Conservation (phyloP, 2,888 invertebrate genomes). For the Beris chalybata region DNA sequence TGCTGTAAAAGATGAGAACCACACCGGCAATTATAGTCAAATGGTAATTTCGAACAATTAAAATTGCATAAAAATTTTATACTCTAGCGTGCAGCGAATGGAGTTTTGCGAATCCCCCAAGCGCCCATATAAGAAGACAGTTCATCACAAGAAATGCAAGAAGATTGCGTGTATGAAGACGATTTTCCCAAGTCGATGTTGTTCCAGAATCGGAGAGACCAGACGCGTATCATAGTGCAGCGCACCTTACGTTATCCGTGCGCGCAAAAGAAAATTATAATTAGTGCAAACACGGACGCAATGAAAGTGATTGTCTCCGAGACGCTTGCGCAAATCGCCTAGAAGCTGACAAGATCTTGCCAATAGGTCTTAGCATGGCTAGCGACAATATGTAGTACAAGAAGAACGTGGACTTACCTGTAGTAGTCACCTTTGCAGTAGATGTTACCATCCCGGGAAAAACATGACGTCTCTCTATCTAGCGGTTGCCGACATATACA, state of each 20-base stretch:
- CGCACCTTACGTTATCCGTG: slow-evolving; percentile 17
- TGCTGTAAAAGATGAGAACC: slow-evolving; percentile 25
- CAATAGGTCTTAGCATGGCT: slow-evolving; percentile 25
- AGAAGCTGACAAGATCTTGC: slow-evolving; percentile 6
- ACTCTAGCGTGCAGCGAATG: slow-evolving; percentile 34
- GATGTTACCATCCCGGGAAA: slow-evolving; percentile 88
- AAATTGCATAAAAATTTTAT: slow-evolving; percentile 38
- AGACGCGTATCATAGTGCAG: slow-evolving; percentile 6
- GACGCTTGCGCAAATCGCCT: slow-evolving; percentile 3
- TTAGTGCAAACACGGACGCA: slow-evolving; percentile 35
- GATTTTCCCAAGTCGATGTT: slow-evolving; percentile 34
- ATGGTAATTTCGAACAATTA: slow-evolving; percentile 39
- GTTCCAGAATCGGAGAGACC: slow-evolving; percentile 16
- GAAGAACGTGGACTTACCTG: slow-evolving; percentile 68
- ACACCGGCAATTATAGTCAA: slow-evolving; percentile 34
- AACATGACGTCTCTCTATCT: slow-evolving; percentile 90
- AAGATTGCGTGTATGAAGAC: slow-evolving; percentile 35
- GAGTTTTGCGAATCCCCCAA: slow-evolving; percentile 11
- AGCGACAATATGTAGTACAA: slow-evolving; percentile 32
- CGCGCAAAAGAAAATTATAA: slow-evolving; percentile 34
- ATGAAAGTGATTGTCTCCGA: slow-evolving; percentile 35
- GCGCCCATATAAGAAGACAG: slow-evolving; percentile 1
- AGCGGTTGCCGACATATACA: slow-evolving; percentile 86
- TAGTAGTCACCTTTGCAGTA: slow-evolving; percentile 97
- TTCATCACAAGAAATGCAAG: slow-evolving; percentile 14